These are phyloP conservation scores for Poicephalus gulielmi DNA, from an alignment of 2,113 vertebrate genomes.

Conservation along the genomic window DNA sequence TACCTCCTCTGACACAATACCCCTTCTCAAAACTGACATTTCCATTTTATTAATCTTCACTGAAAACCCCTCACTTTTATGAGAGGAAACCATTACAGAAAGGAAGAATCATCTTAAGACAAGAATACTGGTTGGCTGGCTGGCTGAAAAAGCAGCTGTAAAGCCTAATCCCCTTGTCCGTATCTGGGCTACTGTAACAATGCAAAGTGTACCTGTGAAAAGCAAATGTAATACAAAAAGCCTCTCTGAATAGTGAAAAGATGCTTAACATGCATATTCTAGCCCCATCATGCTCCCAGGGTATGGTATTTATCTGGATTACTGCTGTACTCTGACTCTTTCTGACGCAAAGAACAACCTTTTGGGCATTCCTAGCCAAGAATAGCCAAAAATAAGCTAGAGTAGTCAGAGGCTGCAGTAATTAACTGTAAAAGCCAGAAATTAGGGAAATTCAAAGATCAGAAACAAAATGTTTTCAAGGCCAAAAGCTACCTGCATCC, in stretches of 20 bases:
- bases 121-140: not conserved
- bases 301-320: not conserved
- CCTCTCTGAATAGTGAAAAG: not conserved
- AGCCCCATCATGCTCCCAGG: not conserved
- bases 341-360: not conserved
- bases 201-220: not conserved
- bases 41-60: not conserved
- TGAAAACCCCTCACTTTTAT: not conserved
- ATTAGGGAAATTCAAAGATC: not conserved
- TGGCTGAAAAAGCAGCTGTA: not conserved
- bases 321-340: not conserved
- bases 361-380: not conserved
- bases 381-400: not conserved
- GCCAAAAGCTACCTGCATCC: not conserved
- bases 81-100: not conserved
- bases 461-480: not conserved
- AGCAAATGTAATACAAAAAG: not conserved
- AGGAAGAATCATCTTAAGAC: not conserved
- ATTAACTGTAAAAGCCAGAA: not conserved
- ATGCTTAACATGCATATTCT: not conserved
- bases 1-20: not conserved
- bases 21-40: not conserved
- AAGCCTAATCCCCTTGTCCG: accelerated
- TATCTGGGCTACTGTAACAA: not conserved
- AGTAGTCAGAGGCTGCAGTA: not conserved